A percentile compares a stretch with the other conserved stretches of the same genome.
These are phyloP conservation scores for Danio jaintianensis DNA, from an alignment of 2,797 vertebrate species.

Conservation along the genomic window DNA sequence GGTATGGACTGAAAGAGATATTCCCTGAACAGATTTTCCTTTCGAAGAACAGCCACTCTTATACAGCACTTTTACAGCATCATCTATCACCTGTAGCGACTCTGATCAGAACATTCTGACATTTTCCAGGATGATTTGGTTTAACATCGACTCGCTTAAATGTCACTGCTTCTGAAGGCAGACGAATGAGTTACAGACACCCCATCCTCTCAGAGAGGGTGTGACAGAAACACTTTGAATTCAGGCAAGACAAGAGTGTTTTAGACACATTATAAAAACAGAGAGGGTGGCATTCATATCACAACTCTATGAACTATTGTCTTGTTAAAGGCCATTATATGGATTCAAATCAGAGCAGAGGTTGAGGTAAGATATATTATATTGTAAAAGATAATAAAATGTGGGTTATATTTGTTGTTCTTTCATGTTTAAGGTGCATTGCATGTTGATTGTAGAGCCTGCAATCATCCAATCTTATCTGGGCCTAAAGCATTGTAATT, in stretches of 20 bases:
- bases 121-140: not conserved
- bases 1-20: not conserved
- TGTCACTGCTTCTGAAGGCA: constrained; percentile 11
- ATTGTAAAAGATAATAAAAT: not conserved
- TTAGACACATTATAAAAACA: constrained; percentile 20
- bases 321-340: not conserved
- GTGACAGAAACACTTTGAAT: constrained; percentile 30
- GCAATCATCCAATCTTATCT: not conserved
- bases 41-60: not conserved
- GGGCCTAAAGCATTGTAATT: not conserved
- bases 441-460: not conserved
- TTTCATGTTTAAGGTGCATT: not conserved
- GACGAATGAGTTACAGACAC: not conserved
- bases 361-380: constrained; percentile 29
- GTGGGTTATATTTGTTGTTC: not conserved
- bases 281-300: not conserved
- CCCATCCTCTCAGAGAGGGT: constrained; percentile 22
- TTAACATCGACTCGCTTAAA: constrained; percentile 13
- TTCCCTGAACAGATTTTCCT: constrained; percentile 7
- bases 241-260: constrained; percentile 11
- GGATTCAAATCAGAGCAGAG: constrained; percentile 10
- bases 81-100: constrained; percentile 2
- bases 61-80: constrained; percentile 5
- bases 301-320: not conserved
- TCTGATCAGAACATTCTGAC: constrained; percentile 10